Evolutionary conservation across 1,140 invertebrate species (phyloP).

Genomic region (Diploscapter pachys): DNA sequence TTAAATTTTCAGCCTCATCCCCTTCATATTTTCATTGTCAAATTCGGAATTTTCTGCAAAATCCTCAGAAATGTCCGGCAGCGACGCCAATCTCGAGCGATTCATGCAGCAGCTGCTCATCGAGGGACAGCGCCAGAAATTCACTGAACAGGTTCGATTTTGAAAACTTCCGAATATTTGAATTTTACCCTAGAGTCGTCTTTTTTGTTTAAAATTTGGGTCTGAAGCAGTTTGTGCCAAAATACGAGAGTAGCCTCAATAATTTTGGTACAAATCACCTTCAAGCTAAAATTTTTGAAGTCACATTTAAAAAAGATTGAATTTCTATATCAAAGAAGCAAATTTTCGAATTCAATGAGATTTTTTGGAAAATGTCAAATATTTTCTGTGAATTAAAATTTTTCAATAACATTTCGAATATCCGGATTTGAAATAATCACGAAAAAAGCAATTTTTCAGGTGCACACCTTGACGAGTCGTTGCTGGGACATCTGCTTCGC

Average conservation of each 20-base stretch:
- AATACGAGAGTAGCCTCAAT: too few species aligned
- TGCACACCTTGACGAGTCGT: slow-evolving; percentile 46
- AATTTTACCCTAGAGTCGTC: neutral
- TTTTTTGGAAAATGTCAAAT: neutral
- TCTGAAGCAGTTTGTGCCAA: neutral
- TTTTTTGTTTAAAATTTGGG: neutral
- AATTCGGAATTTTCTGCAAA: neutral
- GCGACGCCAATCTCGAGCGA: slow-evolving; percentile 27
- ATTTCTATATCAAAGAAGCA: neutral
- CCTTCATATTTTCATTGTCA: neutral
- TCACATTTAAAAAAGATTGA: neutral
- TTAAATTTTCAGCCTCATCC: neutral
- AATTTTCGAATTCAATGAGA: neutral
- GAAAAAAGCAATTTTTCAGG: slow-evolving; percentile 26
- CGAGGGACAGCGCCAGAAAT: slow-evolving; percentile 40
- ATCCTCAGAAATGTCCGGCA: slow-evolving; percentile 20
- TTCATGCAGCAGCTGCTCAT: slow-evolving; percentile 36
- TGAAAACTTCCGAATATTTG: neutral
- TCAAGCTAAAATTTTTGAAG: neutral
- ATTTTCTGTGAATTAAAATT: neutral
- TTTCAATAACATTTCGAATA: neutral
- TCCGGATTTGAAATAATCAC: neutral
- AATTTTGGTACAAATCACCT: neutral
- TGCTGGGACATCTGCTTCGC: slow-evolving; percentile 56
- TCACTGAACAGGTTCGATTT: slow-evolving; percentile 36